Percentiles rank a stretch among this genome's conserved stretches.
Conservation (phyloP, 2,113 vertebrate genomes). For the Seriola dumerili region DNA sequence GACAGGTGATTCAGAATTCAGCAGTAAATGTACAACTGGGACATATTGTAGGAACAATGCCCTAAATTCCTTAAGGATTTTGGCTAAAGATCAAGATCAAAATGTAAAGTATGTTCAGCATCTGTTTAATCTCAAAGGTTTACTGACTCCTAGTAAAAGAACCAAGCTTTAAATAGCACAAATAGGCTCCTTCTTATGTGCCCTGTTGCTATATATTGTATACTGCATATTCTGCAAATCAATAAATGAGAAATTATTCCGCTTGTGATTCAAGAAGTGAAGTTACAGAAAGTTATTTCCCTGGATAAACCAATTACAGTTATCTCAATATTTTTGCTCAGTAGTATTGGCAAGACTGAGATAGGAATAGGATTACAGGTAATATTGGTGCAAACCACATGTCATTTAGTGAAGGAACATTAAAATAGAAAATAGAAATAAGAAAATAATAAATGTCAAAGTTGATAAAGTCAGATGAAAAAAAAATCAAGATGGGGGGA, state of each 20-base stretch:
- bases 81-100: slow-evolving; percentile 38
- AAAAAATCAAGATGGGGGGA: neutral
- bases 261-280: neutral
- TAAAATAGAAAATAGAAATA: neutral
- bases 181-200: neutral
- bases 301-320: slow-evolving; percentile 4
- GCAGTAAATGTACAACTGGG: neutral
- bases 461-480: neutral
- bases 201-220: slow-evolving; percentile 4
- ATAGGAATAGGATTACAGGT: neutral
- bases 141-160: slow-evolving; percentile 22
- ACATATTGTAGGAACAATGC: slow-evolving; percentile 29
- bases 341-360: slow-evolving; percentile 4
- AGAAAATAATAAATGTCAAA: neutral
- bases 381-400: neutral
- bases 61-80: slow-evolving; percentile 55
- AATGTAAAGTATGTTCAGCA: slow-evolving; percentile 51
- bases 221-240: slow-evolving; percentile 9
- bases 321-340: neutral
- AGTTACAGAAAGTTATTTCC: slow-evolving; percentile 23
- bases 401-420: neutral
- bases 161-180: slow-evolving; percentile 5
- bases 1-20: slow-evolving; percentile 1
- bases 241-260: neutral
- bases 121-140: slow-evolving; percentile 56